Conservation (phyloP, 2,888 invertebrate species). For the Odiellus spinosus region DNA sequence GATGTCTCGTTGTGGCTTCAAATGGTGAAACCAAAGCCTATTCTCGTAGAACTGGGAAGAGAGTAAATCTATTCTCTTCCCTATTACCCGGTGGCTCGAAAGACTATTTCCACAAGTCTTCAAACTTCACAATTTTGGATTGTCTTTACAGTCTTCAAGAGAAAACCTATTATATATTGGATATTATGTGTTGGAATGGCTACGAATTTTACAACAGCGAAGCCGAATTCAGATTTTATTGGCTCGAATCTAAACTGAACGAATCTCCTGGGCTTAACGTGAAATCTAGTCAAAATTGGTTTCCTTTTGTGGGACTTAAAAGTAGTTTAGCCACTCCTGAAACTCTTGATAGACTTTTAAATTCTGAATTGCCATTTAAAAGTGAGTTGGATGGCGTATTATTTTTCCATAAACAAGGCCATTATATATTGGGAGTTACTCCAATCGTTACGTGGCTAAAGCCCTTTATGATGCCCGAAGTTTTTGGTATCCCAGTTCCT, state of each 20-base stretch:
- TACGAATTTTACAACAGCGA: constrained; percentile 54
- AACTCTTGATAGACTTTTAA: constrained; percentile 25
- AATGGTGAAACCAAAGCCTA: constrained; percentile 51
- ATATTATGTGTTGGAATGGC: constrained; percentile 64
- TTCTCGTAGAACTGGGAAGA: constrained; percentile 43
- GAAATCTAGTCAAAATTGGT: constrained; percentile 4
- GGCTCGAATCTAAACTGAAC: constrained; percentile 54
- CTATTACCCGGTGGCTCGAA: constrained; percentile 51
- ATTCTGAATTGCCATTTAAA: constrained; percentile 16
- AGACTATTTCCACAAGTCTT: too few species aligned
- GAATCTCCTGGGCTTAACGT: constrained; percentile 40
- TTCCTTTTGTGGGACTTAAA: constrained; percentile 34
- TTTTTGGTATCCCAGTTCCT: constrained; percentile 39
- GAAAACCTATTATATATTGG: constrained; percentile 57
- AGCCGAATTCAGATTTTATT: constrained; percentile 69
- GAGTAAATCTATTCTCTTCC: constrained; percentile 42
- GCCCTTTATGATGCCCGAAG: constrained; percentile 69
- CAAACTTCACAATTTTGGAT: constrained; percentile 45
- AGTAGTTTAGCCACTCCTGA: constrained; percentile 24
- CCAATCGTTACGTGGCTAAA: constrained; percentile 86
- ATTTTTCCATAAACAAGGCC: constrained; percentile 71
- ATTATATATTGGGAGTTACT: constrained; percentile 60
- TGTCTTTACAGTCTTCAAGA: constrained; percentile 51
- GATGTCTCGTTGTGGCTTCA: constrained; percentile 63
- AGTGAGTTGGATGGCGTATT: constrained; percentile 60